Evolutionary conservation across 2,113 vertebrate species (phyloP).

Genomic region (Perca fluviatilis): DNA sequence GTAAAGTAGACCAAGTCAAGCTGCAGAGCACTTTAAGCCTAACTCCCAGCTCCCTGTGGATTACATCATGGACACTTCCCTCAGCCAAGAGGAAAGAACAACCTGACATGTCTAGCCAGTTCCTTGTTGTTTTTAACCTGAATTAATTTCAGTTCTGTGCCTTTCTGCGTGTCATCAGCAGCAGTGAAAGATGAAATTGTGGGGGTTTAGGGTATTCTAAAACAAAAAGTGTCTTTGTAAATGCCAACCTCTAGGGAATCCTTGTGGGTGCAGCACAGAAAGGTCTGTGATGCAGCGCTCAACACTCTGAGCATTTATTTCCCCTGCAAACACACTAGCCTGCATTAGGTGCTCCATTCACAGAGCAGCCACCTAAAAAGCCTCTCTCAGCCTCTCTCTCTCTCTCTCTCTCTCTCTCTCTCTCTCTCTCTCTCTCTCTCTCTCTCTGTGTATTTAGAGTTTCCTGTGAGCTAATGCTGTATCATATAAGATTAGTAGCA

Average conservation of each 20-base stretch:
- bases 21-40: conserved; percentile 61
- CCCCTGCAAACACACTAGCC: conserved; percentile 1
- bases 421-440: conserved; percentile 3
- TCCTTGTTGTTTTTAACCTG: not conserved
- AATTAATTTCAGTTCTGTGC: not conserved
- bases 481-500: conserved; percentile 25
- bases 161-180: not conserved
- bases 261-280: conserved; percentile 13
- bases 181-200: not conserved
- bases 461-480: conserved; percentile 36
- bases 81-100: conserved; percentile 58
- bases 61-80: conserved; percentile 52
- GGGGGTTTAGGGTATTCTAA: no score
- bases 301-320: conserved; percentile 16
- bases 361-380: conserved; percentile 50
- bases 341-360: conserved; percentile 35
- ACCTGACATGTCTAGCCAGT: conserved; percentile 13
- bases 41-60: conserved; percentile 53
- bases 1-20: conserved; percentile 75
- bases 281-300: not conserved
- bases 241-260: not conserved
- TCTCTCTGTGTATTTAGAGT: conserved; percentile 49
- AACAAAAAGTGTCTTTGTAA: not conserved
- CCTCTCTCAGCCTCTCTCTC: conserved; percentile 21
- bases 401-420: conserved; percentile 4